Percentiles rank a stretch among this genome's conserved stretches.
These are phyloP conservation scores for Drosophila lacteicornis DNA, from an alignment of 1,140 invertebrate species.

Conservation along the genomic window DNA sequence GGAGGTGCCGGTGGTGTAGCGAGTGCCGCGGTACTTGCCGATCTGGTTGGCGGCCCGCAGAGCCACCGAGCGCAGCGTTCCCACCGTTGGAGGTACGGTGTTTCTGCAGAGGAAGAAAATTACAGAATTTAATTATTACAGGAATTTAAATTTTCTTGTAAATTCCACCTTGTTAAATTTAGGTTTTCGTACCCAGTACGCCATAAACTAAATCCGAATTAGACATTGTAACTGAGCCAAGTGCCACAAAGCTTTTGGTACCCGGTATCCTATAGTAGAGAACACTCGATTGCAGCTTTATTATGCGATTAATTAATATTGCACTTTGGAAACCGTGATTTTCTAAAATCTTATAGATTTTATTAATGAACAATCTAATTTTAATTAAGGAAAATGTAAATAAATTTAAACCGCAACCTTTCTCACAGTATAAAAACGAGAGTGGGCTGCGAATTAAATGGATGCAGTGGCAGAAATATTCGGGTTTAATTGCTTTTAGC, in stretches of 20 bases:
- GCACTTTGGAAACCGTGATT: too few species aligned
- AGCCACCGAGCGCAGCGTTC: slow-evolving; percentile 74
- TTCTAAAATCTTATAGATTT: too few species aligned
- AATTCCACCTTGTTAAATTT: too few species aligned
- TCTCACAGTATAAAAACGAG: slow-evolving; percentile 9
- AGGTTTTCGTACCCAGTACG: too few species aligned
- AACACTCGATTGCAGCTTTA: too few species aligned
- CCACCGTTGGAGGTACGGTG: slow-evolving; percentile 72
- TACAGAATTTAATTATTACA: too few species aligned
- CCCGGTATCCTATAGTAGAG: too few species aligned
- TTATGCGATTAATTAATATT: too few species aligned
- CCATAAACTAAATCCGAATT: too few species aligned
- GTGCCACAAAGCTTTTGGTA: too few species aligned
- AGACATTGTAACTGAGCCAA: too few species aligned
- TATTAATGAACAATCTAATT: not conserved
- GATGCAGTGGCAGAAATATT: slow-evolving; percentile 64
- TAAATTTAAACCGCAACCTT: not conserved
- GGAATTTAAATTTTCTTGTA: too few species aligned
- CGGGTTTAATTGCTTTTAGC: slow-evolving; percentile 79
- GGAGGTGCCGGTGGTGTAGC: slow-evolving; percentile 86
- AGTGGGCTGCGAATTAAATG: slow-evolving; percentile 45
- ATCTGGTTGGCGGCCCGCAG: slow-evolving; percentile 80
- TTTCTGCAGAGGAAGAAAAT: slow-evolving; percentile 47
- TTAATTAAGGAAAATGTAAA: not conserved
- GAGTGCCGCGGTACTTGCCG: slow-evolving; percentile 85